Evolutionary conservation across 1,140 invertebrate genomes (phyloP).

Genomic region (Lasaia peninsularis): DNA sequence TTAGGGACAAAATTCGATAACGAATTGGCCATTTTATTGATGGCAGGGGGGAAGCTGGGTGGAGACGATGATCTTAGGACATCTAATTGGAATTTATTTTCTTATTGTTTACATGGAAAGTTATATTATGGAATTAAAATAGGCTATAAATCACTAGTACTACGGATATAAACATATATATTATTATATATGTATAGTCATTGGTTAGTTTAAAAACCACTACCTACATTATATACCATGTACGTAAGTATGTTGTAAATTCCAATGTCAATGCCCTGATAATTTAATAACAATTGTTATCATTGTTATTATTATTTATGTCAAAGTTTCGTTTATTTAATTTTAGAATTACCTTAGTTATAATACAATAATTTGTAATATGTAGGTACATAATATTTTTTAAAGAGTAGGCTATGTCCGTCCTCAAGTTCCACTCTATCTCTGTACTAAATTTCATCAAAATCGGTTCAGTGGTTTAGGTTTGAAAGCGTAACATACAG

Average conservation of each 20-base stretch:
- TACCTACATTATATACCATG: neutral
- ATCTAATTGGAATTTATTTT: conserved; percentile 27
- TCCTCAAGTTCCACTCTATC: no score
- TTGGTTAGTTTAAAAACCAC: no score
- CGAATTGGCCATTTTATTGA: conserved; percentile 79
- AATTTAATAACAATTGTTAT: neutral
- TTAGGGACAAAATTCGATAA: conserved; percentile 74
- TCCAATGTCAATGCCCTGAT: conserved; percentile 4
- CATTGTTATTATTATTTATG: neutral
- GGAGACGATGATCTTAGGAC: conserved; percentile 59
- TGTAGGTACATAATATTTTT: no score
- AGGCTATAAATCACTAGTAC: neutral
- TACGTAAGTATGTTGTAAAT: neutral
- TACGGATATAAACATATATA: conserved; percentile 19
- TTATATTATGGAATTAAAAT: conserved; percentile 8
- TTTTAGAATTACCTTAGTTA: neutral
- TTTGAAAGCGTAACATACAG: no score
- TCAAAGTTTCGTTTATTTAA: neutral
- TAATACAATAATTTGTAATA: no score
- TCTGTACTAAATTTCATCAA: no score
- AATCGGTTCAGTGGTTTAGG: no score
- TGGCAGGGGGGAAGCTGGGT: conserved; percentile 73
- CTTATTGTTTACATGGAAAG: conserved; percentile 40
- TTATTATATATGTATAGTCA: conserved; percentile 6
- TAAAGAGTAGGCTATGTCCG: no score